These are phyloP conservation scores for Bombus balteatus DNA, from an alignment of 1,140 invertebrate species.

Conservation along the genomic window DNA sequence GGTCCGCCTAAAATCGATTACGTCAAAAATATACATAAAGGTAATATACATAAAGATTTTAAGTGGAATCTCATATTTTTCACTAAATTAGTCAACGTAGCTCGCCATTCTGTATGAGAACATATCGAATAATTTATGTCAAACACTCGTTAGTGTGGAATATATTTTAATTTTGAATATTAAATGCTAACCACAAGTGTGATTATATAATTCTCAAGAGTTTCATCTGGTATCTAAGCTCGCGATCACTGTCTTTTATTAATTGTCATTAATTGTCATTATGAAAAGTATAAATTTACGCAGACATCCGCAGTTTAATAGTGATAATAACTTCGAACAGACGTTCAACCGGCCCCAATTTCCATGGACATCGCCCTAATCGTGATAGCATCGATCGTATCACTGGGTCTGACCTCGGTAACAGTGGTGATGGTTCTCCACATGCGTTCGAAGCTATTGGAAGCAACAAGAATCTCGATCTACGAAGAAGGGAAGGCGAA, in stretches of 20 bases:
- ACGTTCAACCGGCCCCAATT: conserved; percentile 59
- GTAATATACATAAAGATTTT: background rate
- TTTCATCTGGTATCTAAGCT: too few relatives aligned
- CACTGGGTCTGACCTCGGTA: conserved; percentile 76
- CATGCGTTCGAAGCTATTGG: conserved; percentile 77
- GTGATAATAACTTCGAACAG: conserved; percentile 35
- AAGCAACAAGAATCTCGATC: conserved; percentile 75
- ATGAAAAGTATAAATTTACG: background rate
- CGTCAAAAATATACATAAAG: conserved; percentile 72
- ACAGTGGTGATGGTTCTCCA: conserved; percentile 77
- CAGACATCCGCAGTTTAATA: background rate
- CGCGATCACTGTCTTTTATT: too few relatives aligned
- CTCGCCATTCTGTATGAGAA: too few relatives aligned
- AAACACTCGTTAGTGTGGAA: too few relatives aligned
- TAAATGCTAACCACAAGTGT: too few relatives aligned
- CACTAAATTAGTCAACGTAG: background rate
- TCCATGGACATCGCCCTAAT: conserved; percentile 77
- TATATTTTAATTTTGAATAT: too few relatives aligned
- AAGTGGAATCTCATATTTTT: background rate
- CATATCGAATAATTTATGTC: too few relatives aligned
- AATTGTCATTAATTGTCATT: too few relatives aligned
- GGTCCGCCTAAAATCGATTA: conserved; percentile 70
- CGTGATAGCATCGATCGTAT: conserved; percentile 78
- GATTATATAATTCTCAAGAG: too few relatives aligned
- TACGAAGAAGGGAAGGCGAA: conserved; percentile 73